Evolutionary conservation across 2,797 vertebrate species (phyloP), one percentile per base, ranked within the genome.

Genomic region (Manis pentadactyla): DNA sequence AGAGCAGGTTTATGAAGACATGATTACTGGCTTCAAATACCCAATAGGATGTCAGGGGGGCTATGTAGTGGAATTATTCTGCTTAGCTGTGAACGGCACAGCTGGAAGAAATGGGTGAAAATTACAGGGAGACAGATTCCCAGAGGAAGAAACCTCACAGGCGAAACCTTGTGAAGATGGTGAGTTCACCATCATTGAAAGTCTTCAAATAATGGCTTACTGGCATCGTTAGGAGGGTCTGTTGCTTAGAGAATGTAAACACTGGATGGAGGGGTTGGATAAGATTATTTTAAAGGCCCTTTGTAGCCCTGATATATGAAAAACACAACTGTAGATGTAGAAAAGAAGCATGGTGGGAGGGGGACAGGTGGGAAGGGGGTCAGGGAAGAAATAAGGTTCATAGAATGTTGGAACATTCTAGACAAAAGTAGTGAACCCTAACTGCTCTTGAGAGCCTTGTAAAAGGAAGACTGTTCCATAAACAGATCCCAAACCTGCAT

Each of bases 21-120:
- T 87, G 86, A 96, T 97, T 95, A 89, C 92, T 82, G 84, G 74
- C 93, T 96, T 95, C 90, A 90, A 87, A 93, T 93, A 96, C 71
- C 89, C 64, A 96, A 39, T 81, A 87, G 81, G 25, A 59, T 94
- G 59, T 86, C 63, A 7, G 29, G 39, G 55, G 89, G 83, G 53
- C 51, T 87, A 94, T 90, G 79, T 63, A 84, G 75, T 87, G 25
- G 71, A 94, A 96, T 96, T 94, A 85, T 87, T 90, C 64, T 97
- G 79, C 79, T 96, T 94, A 87, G 87, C 34, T 95, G 92, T 49
- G 73, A 92, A 94, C 49, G 92, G 77, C 57, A 90, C 49, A 95
- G 75, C 61, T 87, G 93, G 90, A 97, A 96, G 81, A 19, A 84
- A 77, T 92, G 87, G 92, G 49, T 93, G 42, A 85, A 97, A 96